A percentile compares a stretch with the other conserved stretches of the same genome.
Conservation (phyloP, 2,888 invertebrate genomes). For the Philereme vetulata region DNA sequence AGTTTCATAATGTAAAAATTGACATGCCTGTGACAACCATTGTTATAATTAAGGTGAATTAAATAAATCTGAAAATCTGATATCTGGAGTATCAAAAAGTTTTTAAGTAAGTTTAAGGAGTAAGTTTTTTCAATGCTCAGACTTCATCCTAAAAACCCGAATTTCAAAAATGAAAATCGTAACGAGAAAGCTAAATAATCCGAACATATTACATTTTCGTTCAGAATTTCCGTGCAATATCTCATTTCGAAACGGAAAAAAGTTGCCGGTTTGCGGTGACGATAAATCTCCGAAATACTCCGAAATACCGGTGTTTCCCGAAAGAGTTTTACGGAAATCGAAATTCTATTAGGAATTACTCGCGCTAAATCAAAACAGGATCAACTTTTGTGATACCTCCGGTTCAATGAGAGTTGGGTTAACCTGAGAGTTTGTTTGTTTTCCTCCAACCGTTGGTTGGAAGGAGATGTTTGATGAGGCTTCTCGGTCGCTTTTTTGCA, state of each 20-base stretch:
- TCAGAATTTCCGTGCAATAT: constrained; percentile 34
- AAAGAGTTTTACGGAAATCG: constrained; percentile 40
- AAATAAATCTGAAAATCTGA: too few relatives aligned
- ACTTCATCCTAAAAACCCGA: too few relatives aligned
- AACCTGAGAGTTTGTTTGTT: constrained; percentile 4
- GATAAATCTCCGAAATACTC: constrained; percentile 39
- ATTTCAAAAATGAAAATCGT: constrained; percentile 43
- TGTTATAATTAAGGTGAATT: too few relatives aligned
- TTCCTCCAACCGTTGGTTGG: constrained; percentile 4
- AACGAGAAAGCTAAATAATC: constrained; percentile 45
- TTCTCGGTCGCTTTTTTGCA: too few relatives aligned
- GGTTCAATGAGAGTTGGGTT: constrained; percentile 10
- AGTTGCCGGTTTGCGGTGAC: constrained; percentile 39
- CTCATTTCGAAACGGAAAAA: constrained; percentile 38
- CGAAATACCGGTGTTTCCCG: constrained; percentile 35
- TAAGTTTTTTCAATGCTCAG: too few relatives aligned
- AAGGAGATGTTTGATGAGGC: neutral
- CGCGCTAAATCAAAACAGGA: constrained; percentile 39
- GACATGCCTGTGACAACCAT: too few relatives aligned
- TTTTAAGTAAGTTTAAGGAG: too few relatives aligned
- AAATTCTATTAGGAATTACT: constrained; percentile 41
- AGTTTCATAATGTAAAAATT: too few relatives aligned
- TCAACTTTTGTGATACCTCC: constrained; percentile 34
- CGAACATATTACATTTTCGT: constrained; percentile 42
- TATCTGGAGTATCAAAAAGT: too few relatives aligned